Base-by-base conservation (phyloP, 2,797 vertebrate species). In the Propithecus perrieri region DNA sequence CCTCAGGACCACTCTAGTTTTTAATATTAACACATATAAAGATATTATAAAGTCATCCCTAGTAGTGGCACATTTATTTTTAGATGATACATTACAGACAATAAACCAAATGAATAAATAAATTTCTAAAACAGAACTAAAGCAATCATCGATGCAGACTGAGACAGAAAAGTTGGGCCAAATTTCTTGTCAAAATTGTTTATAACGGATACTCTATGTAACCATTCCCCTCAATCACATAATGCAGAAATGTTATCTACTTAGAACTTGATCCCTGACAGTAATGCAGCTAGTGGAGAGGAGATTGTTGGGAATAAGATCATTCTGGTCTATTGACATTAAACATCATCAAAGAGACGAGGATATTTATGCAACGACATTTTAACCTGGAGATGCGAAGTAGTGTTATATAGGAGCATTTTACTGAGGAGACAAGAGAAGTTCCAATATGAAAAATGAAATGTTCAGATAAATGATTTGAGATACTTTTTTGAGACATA, bases 391-490 rank as follows among this genome's bases (percentile, higher is more conserved):
- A 71, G 46, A 63, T 33, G 11, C 55, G 81, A 53, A 83, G 38
- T 46, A 28, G 35, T 59, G 72, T 15, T 83, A 71, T 41, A 53
- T n/a, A 92, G 28, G 38, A 67, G 65, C 2, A 76, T 84, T 78
- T 88, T 41, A 78, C 18, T 46, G 35, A 89, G 24, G 18, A 92
- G 46, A 57, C 50, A 61, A 50, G 48, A 48, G 50, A 91, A 86
- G 28, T 14, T 85, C 55, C 28, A 71, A 5, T 89, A 46, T 89
- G 35, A 85, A 95, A 95, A 95, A 75, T n/a, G 35, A 74, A 72
- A 74, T 67, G 46, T 61, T 26, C 46, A 79, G 41, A 67, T 59
- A 94, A 74, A 75, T 75, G 43, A 79, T 67, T 43, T 86, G 11
- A 72, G 33, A 35, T 57, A 65, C 17, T 90, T 74, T 61, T 38